phyloP scores from a whole-genome alignment of 2,888 invertebrate species.

The Idaea biselata region DNA sequence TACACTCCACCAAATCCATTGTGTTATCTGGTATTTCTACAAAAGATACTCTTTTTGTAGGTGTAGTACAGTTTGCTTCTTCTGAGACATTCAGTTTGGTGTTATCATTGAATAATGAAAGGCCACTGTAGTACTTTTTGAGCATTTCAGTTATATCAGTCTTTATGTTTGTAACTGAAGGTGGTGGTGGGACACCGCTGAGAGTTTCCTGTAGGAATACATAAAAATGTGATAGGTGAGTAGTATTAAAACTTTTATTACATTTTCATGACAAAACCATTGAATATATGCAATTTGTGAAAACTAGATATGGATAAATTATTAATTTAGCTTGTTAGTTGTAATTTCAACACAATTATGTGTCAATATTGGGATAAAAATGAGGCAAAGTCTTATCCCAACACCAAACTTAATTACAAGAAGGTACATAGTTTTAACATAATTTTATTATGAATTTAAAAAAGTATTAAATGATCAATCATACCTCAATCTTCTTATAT shows the following conservation, averaged over 20 bases:
- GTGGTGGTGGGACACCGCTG: slow-evolving; percentile 87
- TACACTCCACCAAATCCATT: slow-evolving; percentile 14
- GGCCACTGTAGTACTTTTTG: slow-evolving; percentile 76
- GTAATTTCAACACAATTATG: background rate
- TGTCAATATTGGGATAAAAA: background rate
- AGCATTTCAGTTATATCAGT: slow-evolving; percentile 84
- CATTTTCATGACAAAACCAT: no score
- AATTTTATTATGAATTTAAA: background rate
- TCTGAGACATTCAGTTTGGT: slow-evolving; percentile 47
- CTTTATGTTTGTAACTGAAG: slow-evolving; percentile 85
- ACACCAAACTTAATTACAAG: no score
- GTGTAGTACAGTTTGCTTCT: slow-evolving; percentile 58
- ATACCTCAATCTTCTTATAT: slow-evolving; percentile 66
- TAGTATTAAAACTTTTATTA: background rate
- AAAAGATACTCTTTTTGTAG: slow-evolving; percentile 66
- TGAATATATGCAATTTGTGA: no score
- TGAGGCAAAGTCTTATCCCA: no score
- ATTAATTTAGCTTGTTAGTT: no score
- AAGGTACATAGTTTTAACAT: no score
- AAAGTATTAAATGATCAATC: slow-evolving; percentile 13
- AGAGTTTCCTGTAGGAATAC: slow-evolving; percentile 74
- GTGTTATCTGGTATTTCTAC: slow-evolving; percentile 53
- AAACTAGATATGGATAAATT: no score
- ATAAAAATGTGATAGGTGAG: background rate
- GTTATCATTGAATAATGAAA: slow-evolving; percentile 72